These are phyloP conservation scores for Graphium colonna DNA, from an alignment of 2,888 invertebrate genomes.

Conservation along the genomic window DNA sequence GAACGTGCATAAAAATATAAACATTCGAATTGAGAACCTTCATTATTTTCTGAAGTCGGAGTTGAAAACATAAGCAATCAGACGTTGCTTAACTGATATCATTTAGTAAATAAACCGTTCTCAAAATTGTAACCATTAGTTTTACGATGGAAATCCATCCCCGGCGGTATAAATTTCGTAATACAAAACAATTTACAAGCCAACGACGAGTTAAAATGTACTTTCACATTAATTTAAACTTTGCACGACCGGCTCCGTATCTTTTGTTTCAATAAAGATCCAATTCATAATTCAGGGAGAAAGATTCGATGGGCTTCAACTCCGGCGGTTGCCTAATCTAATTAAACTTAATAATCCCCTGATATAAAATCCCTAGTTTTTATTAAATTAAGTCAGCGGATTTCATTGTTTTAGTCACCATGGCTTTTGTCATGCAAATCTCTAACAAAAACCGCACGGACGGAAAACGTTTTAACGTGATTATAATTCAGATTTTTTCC, in stretches of 20 bases:
- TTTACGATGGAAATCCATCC: conserved; percentile 34
- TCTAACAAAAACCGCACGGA: conserved; percentile 28
- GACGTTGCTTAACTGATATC: not conserved
- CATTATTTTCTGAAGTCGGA: too few relatives aligned
- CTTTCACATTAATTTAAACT: conserved; percentile 4
- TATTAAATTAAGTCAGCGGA: conserved; percentile 49
- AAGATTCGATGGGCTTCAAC: conserved; percentile 53
- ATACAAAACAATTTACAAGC: conserved; percentile 2
- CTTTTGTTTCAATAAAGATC: conserved; percentile 17
- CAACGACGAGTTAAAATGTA: not conserved
- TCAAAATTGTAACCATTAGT: not conserved
- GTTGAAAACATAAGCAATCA: too few relatives aligned
- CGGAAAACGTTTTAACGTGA: conserved; percentile 10
- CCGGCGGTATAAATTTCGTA: conserved; percentile 27
- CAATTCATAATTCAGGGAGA: conserved; percentile 31
- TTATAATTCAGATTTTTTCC: not conserved
- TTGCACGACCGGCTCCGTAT: not conserved
- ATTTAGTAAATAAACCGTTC: not conserved
- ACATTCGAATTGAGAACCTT: too few relatives aligned
- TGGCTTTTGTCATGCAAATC: conserved; percentile 35
- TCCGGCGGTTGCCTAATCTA: conserved; percentile 55
- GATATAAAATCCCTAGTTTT: conserved; percentile 50
- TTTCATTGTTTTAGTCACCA: conserved; percentile 42
- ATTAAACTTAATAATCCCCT: conserved; percentile 73
- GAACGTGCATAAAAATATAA: too few relatives aligned